These are phyloP conservation scores for Pteria penguin DNA, from an alignment of 2,888 invertebrate species.

Conservation along the genomic window DNA sequence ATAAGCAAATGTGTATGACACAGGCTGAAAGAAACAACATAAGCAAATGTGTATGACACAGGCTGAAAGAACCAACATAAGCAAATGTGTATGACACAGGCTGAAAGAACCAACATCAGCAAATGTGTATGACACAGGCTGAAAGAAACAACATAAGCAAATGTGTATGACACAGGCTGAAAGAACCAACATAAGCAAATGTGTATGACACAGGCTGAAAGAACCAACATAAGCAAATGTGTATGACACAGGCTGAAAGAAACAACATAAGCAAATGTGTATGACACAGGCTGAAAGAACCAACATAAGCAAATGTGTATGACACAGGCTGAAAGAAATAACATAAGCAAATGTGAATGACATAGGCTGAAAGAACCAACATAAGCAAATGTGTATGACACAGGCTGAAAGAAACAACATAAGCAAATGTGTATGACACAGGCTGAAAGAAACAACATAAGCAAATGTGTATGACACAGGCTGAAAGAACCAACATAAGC, in stretches of 20 bases:
- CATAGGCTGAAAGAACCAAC: too few relatives aligned
- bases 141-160: constrained; percentile 17
- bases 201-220: constrained; percentile 50
- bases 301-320: constrained; percentile 36
- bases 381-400: constrained; percentile 43
- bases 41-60: constrained; percentile 42
- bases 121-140: constrained; percentile 48
- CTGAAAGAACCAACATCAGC: constrained; percentile 36
- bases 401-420: constrained; percentile 35
- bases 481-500: constrained; percentile 36
- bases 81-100: constrained; percentile 43
- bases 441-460: constrained; percentile 34
- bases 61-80: constrained; percentile 34
- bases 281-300: constrained; percentile 44
- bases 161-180: constrained; percentile 48
- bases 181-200: constrained; percentile 15
- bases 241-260: constrained; percentile 47
- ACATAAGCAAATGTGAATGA: too few relatives aligned
- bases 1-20: constrained; percentile 43
- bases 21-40: constrained; percentile 35
- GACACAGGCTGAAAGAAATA: constrained; percentile 44
- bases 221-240: constrained; percentile 17
- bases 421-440: constrained; percentile 42
- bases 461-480: constrained; percentile 43
- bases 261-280: constrained; percentile 30